Conservation (phyloP, 2,888 invertebrate species). For the Julus scanicus region DNA sequence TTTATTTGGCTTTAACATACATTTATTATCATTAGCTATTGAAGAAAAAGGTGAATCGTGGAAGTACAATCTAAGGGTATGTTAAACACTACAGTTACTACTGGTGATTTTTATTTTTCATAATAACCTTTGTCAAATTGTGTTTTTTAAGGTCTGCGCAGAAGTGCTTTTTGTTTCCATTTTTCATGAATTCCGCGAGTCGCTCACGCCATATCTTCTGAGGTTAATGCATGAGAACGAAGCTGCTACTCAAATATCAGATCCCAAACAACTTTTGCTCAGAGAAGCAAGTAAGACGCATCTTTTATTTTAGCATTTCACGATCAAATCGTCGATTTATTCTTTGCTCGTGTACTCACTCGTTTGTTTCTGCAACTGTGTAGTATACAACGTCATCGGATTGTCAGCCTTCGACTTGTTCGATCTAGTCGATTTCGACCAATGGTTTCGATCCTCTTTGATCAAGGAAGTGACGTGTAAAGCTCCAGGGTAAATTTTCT, state of each 20-base stretch:
- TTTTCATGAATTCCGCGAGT: constrained; percentile 80
- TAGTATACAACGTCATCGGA: constrained; percentile 89
- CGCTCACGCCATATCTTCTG: constrained; percentile 78
- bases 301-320: constrained; percentile 24
- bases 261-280: constrained; percentile 81
- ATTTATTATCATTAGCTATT: constrained; percentile 41
- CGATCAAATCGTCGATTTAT: background rate
- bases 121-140: background rate
- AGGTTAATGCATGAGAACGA: constrained; percentile 77
- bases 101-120: background rate
- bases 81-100: background rate
- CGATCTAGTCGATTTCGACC: constrained; percentile 93
- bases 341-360: too few relatives aligned
- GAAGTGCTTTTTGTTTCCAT: constrained; percentile 86
- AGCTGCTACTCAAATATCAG: constrained; percentile 75
- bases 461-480: constrained; percentile 84
- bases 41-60: constrained; percentile 75
- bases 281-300: constrained; percentile 78
- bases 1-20: background rate
- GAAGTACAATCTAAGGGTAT: constrained; percentile 88
- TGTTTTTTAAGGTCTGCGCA: constrained; percentile 78
- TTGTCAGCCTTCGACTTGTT: constrained; percentile 88
- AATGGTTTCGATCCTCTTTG: constrained; percentile 87
- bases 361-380: background rate
- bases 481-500: constrained; percentile 71